phyloP scores from a whole-genome alignment of 2,113 vertebrate genomes.

The Hemiprocne comata region DNA sequence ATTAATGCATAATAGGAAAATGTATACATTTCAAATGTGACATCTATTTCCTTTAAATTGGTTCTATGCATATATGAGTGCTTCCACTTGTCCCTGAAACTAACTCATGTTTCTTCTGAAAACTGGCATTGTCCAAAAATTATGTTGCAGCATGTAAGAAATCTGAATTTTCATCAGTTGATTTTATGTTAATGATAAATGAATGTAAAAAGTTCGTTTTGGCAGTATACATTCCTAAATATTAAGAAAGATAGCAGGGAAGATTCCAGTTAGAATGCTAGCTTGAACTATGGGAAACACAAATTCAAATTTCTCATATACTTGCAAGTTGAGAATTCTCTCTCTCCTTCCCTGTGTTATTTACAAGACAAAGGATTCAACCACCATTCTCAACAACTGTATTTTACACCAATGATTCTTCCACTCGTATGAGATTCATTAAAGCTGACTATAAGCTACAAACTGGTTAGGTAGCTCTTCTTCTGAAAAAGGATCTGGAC shows the following conservation, averaged over 20 bases:
- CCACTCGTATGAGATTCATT: not conserved
- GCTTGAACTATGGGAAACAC: not conserved
- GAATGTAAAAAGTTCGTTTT: not conserved
- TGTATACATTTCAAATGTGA: not conserved
- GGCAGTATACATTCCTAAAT: not conserved
- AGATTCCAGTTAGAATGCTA: not conserved
- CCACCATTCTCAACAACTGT: not conserved
- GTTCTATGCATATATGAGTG: not conserved
- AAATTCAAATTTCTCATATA: not conserved
- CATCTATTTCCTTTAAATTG: not conserved
- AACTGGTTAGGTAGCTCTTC: not conserved
- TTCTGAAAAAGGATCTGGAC: not conserved
- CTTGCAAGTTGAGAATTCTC: not conserved
- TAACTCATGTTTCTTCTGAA: not conserved
- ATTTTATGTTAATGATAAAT: not conserved
- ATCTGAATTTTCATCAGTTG: not conserved
- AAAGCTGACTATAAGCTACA: not conserved
- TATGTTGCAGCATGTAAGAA: not conserved
- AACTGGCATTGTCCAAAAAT: not conserved
- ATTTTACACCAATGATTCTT: not conserved
- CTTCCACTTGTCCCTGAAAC: not conserved
- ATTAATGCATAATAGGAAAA: not conserved
- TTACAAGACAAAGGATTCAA: not conserved
- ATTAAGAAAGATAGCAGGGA: not conserved
- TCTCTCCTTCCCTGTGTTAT: not conserved